Evolutionary conservation across 2,888 invertebrate genomes (phyloP).

Genomic region (Agonopterix subpropinquella): DNA sequence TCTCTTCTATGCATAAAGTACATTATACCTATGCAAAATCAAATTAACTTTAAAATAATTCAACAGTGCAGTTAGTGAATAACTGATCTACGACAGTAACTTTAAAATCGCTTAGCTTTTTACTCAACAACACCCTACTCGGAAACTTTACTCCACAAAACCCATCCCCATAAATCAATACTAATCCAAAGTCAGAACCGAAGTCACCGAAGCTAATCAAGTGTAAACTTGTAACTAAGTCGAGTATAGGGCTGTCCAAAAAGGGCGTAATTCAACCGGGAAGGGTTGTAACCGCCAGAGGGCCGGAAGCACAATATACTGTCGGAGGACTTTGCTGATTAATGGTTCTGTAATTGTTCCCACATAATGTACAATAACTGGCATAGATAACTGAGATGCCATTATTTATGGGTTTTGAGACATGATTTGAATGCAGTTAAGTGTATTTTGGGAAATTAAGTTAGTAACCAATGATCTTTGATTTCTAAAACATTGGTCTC

Average conservation of each 20-base stretch:
- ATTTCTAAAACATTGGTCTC: too few relatives aligned
- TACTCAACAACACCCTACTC: not conserved
- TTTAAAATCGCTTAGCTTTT: not conserved
- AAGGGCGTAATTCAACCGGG: conserved; percentile 47
- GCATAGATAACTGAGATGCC: conserved; percentile 40
- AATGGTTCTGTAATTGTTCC: conserved; percentile 68
- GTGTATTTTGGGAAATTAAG: not conserved
- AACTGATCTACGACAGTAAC: too few relatives aligned
- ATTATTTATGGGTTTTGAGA: conserved; percentile 15
- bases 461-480: too few relatives aligned
- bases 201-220: conserved; percentile 56
- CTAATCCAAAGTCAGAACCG: conserved; percentile 6
- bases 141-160: not conserved
- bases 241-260: conserved; percentile 18
- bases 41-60: too few relatives aligned
- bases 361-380: conserved; percentile 63
- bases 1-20: too few relatives aligned
- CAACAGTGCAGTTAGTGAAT: too few relatives aligned
- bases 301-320: conserved; percentile 55
- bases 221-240: conserved; percentile 56
- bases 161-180: not conserved
- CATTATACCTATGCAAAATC: too few relatives aligned
- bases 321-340: conserved; percentile 57
- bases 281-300: conserved; percentile 52
- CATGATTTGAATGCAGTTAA: conserved; percentile 1